phyloP scores from a whole-genome alignment of 2,797 vertebrate species.

The Nannoperca australis region DNA sequence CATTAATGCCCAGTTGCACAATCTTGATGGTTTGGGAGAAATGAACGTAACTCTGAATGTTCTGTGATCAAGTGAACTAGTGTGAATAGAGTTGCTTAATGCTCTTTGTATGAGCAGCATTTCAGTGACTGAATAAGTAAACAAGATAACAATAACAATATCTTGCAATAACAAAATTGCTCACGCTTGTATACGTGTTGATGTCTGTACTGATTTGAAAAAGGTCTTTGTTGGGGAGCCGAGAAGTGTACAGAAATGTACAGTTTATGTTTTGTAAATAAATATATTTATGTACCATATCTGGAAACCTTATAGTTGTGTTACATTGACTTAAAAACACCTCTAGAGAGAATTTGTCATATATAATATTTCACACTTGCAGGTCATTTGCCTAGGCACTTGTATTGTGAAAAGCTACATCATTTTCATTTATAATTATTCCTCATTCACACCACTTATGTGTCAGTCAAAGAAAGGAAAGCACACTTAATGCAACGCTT shows the following conservation, averaged over 20 bases:
- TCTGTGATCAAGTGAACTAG: conserved; percentile 11
- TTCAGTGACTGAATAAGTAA: conserved; percentile 5
- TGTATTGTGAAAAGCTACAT: conserved; percentile 3
- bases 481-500: conserved; percentile 62
- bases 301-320: conserved; percentile 32
- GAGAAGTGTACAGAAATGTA: conserved; percentile 56
- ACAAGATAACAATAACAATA: too few relatives aligned
- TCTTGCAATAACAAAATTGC: conserved; percentile 3
- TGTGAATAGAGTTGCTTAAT: conserved; percentile 25
- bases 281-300: conserved; percentile 71
- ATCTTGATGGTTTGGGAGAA: conserved; percentile 13
- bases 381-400: background rate
- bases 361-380: conserved; percentile 29
- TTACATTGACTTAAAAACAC: conserved; percentile 36
- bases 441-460: background rate
- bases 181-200: conserved; percentile 34
- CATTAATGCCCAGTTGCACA: conserved; percentile 49
- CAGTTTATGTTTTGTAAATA: conserved; percentile 79
- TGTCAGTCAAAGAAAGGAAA: conserved; percentile 35
- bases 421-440: conserved; percentile 1
- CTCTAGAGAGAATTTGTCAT: conserved; percentile 11
- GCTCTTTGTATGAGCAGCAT: conserved; percentile 18
- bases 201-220: conserved; percentile 29
- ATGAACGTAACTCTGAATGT: conserved; percentile 23
- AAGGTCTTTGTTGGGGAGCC: conserved; percentile 13